These are phyloP conservation scores for Lepetodrilus schrolli DNA, from an alignment of 2,888 invertebrate genomes.

Conservation along the genomic window DNA sequence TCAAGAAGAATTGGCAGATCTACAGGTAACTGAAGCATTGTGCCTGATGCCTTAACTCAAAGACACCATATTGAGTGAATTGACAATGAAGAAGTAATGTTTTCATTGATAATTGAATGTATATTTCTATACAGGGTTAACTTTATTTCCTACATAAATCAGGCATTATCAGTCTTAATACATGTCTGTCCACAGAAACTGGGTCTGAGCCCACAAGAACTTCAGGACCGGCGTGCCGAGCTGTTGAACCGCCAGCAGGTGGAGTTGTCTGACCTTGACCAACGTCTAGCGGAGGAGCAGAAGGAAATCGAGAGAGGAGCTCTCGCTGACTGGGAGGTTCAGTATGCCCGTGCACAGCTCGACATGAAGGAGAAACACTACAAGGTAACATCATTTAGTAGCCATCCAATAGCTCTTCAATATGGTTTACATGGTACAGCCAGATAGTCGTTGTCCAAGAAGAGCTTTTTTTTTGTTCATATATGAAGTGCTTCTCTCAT, in stretches of 20 bases:
- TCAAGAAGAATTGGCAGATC: constrained; percentile 60
- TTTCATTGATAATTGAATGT: not conserved
- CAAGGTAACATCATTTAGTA: constrained; percentile 63
- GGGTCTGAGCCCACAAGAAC: constrained; percentile 65
- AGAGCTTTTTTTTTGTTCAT: not conserved
- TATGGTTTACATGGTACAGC: not conserved
- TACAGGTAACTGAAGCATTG: too few species aligned
- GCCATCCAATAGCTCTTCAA: not conserved
- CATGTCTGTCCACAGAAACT: constrained; percentile 67
- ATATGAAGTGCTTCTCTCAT: not conserved
- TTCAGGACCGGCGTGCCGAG: constrained; percentile 59
- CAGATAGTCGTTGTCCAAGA: not conserved
- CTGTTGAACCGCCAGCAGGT: constrained; percentile 69
- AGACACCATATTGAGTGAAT: too few species aligned
- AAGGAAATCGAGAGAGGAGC: constrained; percentile 60
- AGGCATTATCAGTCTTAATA: too few species aligned
- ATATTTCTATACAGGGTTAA: not conserved
- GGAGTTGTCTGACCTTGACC: constrained; percentile 67
- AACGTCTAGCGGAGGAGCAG: constrained; percentile 60
- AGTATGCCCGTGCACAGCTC: constrained; percentile 70
- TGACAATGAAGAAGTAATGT: too few species aligned
- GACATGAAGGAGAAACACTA: constrained; percentile 72
- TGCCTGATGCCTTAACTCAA: too few species aligned
- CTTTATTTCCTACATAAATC: not conserved
- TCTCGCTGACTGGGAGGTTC: constrained; percentile 71